Percentiles rank a stretch among this genome's conserved stretches.
Conservation (phyloP, 1,140 invertebrate genomes). For the Drosophila bipectinata region DNA sequence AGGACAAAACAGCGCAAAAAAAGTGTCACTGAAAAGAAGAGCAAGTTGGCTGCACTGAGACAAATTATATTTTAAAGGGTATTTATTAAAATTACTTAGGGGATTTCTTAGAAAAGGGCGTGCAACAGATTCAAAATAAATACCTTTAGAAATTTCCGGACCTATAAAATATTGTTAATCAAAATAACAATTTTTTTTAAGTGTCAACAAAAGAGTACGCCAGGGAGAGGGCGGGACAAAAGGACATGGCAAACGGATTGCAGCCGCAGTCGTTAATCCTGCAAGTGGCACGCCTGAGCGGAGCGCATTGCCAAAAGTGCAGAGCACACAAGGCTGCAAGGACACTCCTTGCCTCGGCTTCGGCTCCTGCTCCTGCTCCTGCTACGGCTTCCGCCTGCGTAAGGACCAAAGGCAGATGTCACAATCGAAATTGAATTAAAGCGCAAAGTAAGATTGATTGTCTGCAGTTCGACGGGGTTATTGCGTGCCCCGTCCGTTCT, state of each 20-base stretch:
- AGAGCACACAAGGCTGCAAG: slow-evolving; percentile 41
- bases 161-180: too few relatives aligned
- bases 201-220: neutral
- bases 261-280: slow-evolving; percentile 76
- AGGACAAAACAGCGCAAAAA: slow-evolving; percentile 34
- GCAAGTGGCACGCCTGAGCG: slow-evolving; percentile 78
- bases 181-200: neutral
- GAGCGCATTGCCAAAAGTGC: slow-evolving; percentile 78
- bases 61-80: neutral
- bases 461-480: slow-evolving; percentile 79
- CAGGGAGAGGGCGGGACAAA: slow-evolving; percentile 11
- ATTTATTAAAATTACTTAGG: neutral
- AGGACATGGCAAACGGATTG: slow-evolving; percentile 74
- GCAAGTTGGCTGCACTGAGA: slow-evolving; percentile 13
- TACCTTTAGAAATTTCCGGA: too few relatives aligned
- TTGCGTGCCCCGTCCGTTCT: slow-evolving; percentile 62
- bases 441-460: slow-evolving; percentile 83
- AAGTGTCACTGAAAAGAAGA: slow-evolving; percentile 24
- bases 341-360: slow-evolving; percentile 34
- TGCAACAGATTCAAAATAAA: too few relatives aligned
- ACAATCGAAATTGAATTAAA: slow-evolving; percentile 83
- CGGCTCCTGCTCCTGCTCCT: slow-evolving; percentile 12
- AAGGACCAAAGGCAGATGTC: slow-evolving; percentile 79
- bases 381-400: slow-evolving; percentile 24
- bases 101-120: neutral